Conservation (phyloP, 2,113 vertebrate genomes). For the Cathartes aura region DNA sequence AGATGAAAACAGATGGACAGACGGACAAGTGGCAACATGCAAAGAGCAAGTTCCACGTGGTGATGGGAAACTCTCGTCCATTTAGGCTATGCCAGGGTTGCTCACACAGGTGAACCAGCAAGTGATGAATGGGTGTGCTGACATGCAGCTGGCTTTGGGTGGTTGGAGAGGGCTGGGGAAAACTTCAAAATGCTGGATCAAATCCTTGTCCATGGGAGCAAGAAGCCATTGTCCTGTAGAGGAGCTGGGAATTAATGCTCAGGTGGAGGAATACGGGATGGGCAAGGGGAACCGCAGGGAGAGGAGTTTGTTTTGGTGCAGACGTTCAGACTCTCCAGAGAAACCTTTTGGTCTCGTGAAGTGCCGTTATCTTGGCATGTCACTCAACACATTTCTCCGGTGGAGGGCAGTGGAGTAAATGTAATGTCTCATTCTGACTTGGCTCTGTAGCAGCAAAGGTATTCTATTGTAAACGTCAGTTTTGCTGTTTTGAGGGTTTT, state of each 20-base stretch:
- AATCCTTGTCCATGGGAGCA: neutral
- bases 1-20: neutral
- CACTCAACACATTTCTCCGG: neutral
- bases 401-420: constrained; percentile 9
- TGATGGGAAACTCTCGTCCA: rapidly evolving
- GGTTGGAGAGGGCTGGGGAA: neutral
- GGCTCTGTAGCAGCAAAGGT: neutral
- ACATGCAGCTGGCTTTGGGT: neutral
- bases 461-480: neutral
- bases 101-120: neutral
- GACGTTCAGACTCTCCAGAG: neutral
- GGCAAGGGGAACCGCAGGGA: neutral
- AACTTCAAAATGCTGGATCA: neutral
- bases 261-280: neutral
- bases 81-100: neutral
- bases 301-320: neutral
- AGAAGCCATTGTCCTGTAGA: neutral
- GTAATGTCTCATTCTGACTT: neutral
- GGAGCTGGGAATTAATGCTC: neutral
- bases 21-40: neutral
- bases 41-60: neutral
- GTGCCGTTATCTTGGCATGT: neutral
- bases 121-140: neutral
- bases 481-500: neutral
- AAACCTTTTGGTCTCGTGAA: neutral